Percentiles rank a stretch among this genome's conserved stretches.
Evolutionary conservation across 2,888 invertebrate species (phyloP).

Genomic region (Trimorus sp.): DNA sequence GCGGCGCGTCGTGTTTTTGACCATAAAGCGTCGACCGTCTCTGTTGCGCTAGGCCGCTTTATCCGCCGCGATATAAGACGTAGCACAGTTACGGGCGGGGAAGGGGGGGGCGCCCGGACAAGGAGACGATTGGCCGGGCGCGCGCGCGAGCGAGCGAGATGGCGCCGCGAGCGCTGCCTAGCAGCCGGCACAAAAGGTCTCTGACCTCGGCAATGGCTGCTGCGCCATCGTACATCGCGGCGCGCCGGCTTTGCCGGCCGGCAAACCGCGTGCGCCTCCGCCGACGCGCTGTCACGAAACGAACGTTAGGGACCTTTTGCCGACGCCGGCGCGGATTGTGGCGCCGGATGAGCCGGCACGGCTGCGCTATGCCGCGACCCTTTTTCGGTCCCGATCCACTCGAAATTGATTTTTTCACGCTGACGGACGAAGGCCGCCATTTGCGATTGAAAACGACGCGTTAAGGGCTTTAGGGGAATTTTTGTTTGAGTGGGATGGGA

Average conservation of each 20-base stretch:
- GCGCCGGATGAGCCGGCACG: too few relatives aligned
- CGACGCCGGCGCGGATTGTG: constrained; percentile 18
- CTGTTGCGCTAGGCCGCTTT: constrained; percentile 10
- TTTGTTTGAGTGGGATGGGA: too few relatives aligned
- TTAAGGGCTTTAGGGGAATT: too few relatives aligned
- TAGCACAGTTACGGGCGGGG: constrained; percentile 67
- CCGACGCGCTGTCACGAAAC: constrained; percentile 74
- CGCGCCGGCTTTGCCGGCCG: constrained; percentile 56
- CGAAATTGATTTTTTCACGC: too few relatives aligned
- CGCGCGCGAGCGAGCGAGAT: constrained; percentile 46
- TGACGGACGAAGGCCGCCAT: too few relatives aligned
- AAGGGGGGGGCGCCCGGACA: constrained; percentile 52
- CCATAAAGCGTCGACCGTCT: constrained; percentile 3
- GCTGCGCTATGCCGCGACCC: too few relatives aligned
- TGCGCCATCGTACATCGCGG: constrained; percentile 65
- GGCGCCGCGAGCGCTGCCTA: constrained; percentile 72
- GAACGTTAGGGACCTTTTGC: constrained; percentile 64
- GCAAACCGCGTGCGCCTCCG: constrained; percentile 70
- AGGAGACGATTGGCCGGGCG: constrained; percentile 38
- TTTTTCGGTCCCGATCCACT: too few relatives aligned
- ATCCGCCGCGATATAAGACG: constrained; percentile 62
- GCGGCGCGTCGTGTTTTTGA: constrained; percentile 5
- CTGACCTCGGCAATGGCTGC: constrained; percentile 78
- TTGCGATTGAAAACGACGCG: too few relatives aligned
- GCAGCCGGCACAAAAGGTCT: constrained; percentile 79